These are phyloP conservation scores for Propithecus coquereli DNA, from an alignment of 2,113 vertebrate genomes.

Conservation along the genomic window DNA sequence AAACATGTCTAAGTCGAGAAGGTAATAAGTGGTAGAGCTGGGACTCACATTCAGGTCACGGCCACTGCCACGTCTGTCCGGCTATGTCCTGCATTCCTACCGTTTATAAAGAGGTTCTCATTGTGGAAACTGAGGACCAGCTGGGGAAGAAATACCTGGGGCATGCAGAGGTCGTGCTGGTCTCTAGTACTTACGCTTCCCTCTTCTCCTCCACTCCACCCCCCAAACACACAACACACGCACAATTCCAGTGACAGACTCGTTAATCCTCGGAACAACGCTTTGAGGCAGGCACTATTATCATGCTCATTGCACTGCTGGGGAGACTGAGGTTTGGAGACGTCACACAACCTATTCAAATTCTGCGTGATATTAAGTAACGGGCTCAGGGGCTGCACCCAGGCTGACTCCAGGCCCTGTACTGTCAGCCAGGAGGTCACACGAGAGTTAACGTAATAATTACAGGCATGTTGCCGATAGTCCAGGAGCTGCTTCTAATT, in stretches of 20 bases:
- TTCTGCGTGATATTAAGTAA: not conserved
- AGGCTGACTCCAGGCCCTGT: not conserved
- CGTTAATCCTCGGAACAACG: not conserved
- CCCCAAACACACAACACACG: not conserved
- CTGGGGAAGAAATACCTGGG: not conserved
- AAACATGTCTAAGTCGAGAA: not conserved
- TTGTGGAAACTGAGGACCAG: not conserved
- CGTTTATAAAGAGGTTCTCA: not conserved
- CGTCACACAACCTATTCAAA: not conserved
- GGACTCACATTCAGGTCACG: not conserved
- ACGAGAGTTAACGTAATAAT: not conserved
- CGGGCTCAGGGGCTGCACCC: not conserved
- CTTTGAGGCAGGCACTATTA: not conserved
- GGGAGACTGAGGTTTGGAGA: not conserved
- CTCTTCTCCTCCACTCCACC: not conserved
- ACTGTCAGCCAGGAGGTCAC: not conserved
- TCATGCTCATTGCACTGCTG: not conserved
- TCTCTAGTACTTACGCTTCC: not conserved
- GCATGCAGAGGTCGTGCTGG: not conserved
- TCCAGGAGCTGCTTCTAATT: not conserved
- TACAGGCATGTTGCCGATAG: not conserved
- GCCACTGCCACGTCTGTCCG: not conserved
- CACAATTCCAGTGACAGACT: not conserved
- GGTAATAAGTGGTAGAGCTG: not conserved
- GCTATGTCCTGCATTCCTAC: not conserved